These are phyloP conservation scores for Mycteria americana DNA, from an alignment of 2,797 vertebrate genomes.

Conservation along the genomic window DNA sequence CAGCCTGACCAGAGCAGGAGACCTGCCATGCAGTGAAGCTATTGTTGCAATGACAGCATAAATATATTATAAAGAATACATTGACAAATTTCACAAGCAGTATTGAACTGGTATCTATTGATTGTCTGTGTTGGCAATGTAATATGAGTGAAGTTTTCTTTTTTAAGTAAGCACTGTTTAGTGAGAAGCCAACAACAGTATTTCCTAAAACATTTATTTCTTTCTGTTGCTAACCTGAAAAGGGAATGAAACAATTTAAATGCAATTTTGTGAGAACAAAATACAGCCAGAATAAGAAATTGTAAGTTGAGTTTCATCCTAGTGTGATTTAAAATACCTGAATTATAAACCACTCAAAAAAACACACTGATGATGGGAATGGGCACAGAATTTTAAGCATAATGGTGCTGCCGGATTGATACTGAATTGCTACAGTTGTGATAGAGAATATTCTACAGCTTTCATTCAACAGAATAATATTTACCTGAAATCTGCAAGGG, in stretches of 20 bases:
- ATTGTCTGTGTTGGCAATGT: background rate
- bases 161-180: background rate
- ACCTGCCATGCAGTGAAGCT: background rate
- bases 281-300: background rate
- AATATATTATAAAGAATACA: background rate
- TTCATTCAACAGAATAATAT: background rate
- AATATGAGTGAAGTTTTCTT: background rate
- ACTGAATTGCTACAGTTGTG: background rate
- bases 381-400: background rate
- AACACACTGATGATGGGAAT: background rate
- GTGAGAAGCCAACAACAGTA: background rate
- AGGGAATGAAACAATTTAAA: slow-evolving; percentile 9
- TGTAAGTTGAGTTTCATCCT: background rate
- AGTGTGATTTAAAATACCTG: slow-evolving; percentile 1
- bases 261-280: background rate
- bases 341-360: slow-evolving; percentile 3
- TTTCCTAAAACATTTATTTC: background rate
- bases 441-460: background rate
- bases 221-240: background rate
- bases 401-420: background rate
- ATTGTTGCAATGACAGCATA: background rate
- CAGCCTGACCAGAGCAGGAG: background rate
- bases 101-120: background rate
- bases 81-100: background rate
- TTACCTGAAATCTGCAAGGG: background rate